These are phyloP conservation scores for Beris chalybata DNA, from an alignment of 2,888 invertebrate genomes.

Conservation along the genomic window DNA sequence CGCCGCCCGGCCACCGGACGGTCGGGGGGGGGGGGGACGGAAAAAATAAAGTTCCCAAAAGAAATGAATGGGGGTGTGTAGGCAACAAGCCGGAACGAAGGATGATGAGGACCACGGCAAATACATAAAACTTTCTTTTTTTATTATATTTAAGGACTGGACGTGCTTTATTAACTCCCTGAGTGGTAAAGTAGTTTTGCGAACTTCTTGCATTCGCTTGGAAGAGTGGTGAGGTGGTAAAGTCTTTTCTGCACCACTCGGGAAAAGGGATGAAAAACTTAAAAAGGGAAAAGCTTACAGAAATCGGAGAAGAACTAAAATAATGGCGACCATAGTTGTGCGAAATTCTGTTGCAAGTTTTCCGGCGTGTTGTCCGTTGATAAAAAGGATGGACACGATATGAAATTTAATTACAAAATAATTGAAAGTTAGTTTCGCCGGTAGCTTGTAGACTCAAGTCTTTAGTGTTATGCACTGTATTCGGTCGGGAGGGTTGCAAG, in stretches of 20 bases:
- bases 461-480: no score
- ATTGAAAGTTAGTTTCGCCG: conserved; percentile 35
- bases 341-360: conserved; percentile 13
- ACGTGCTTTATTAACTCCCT: conserved; percentile 38
- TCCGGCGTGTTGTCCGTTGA: conserved; percentile 24
- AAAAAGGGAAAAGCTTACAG: no score
- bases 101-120: not conserved
- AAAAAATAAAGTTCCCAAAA: not conserved
- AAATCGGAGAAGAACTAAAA: no score
- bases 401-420: conserved; percentile 38
- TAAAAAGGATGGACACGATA: conserved; percentile 35
- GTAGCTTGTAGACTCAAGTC: not conserved
- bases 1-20: not conserved
- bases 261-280: not conserved
- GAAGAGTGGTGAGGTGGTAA: conserved; percentile 8
- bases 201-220: conserved; percentile 28
- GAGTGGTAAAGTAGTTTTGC: conserved; percentile 30
- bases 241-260: not conserved
- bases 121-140: conserved; percentile 28
- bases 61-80: not conserved
- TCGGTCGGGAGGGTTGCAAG: no score
- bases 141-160: conserved; percentile 37
- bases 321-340: no score
- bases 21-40: no score
- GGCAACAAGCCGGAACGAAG: conserved; percentile 16